Conservation (phyloP, 2,888 invertebrate species). For the Pachliopta kotzebuea region DNA sequence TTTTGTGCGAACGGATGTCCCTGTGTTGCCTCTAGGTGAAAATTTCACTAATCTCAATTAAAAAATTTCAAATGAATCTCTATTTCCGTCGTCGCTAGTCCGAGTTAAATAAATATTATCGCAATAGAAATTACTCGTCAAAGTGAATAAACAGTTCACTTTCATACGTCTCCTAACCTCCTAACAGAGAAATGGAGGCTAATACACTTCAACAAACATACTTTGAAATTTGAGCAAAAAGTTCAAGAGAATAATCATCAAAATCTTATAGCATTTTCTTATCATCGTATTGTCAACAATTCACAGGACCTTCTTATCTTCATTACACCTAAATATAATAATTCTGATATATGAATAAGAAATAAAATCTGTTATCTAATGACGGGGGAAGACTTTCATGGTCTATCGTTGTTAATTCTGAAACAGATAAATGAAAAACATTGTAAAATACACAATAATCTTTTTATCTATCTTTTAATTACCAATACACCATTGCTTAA, state of each 20-base stretch:
- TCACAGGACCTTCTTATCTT: constrained; percentile 61
- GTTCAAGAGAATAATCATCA: constrained; percentile 57
- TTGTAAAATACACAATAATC: too few species aligned
- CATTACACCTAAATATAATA: constrained; percentile 71
- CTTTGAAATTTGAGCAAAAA: constrained; percentile 64
- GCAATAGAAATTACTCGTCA: constrained; percentile 9
- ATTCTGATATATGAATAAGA: constrained; percentile 71
- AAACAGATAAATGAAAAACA: constrained; percentile 39
- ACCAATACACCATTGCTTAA: neutral
- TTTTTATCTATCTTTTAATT: neutral
- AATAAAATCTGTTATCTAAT: constrained; percentile 74
- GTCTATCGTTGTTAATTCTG: constrained; percentile 73
- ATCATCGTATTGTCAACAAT: constrained; percentile 75
- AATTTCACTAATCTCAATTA: neutral
- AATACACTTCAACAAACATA: constrained; percentile 12
- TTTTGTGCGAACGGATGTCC: neutral
- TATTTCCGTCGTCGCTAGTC: neutral
- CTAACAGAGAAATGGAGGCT: neutral
- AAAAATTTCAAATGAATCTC: neutral
- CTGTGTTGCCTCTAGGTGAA: neutral
- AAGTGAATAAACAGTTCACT: neutral
- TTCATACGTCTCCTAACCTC: neutral
- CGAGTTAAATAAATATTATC: neutral
- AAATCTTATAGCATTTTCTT: constrained; percentile 57
- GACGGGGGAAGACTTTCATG: constrained; percentile 76